These are phyloP conservation scores for Siphonodentalium dalli DNA, from an alignment of 2,888 invertebrate species.

Conservation along the genomic window DNA sequence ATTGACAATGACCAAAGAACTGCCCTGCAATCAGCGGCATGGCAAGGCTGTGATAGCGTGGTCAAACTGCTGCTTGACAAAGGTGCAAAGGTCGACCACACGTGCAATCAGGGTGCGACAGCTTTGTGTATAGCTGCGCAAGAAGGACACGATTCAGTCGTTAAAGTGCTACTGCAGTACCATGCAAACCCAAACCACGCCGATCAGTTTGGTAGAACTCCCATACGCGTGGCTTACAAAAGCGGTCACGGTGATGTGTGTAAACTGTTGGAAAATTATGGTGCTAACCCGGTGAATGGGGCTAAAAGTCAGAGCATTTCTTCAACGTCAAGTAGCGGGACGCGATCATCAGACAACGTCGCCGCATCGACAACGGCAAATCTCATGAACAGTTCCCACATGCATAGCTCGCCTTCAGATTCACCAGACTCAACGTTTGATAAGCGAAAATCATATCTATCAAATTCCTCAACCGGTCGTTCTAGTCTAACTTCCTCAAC, in stretches of 20 bases:
- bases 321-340: conserved; percentile 50
- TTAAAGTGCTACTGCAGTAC: conserved; percentile 71
- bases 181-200: conserved; percentile 66
- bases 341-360: conserved; percentile 31
- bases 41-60: conserved; percentile 90
- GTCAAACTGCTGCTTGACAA: conserved; percentile 79
- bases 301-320: conserved; percentile 49
- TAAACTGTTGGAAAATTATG: conserved; percentile 68
- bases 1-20: conserved; percentile 72
- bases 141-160: conserved; percentile 93
- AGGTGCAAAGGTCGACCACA: conserved; percentile 85
- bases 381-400: conserved; percentile 34
- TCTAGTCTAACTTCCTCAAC: conserved; percentile 73
- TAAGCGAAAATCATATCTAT: conserved; percentile 62
- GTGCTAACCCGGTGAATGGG: conserved; percentile 67
- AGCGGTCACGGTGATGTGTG: conserved; percentile 87
- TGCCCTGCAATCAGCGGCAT: conserved; percentile 91
- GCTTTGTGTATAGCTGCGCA: conserved; percentile 93
- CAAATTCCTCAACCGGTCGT: conserved; percentile 73
- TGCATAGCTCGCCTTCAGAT: conserved; percentile 50
- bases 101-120: conserved; percentile 94
- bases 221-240: conserved; percentile 82
- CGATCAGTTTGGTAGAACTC: conserved; percentile 66
- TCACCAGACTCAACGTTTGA: conserved; percentile 67
- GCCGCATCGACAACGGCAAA: conserved; percentile 16